Evolutionary conservation across 23 tunicate species (phyloP), one percentile per base, ranked within the genome.

Genomic region (Trididemnum miniatum): DNA sequence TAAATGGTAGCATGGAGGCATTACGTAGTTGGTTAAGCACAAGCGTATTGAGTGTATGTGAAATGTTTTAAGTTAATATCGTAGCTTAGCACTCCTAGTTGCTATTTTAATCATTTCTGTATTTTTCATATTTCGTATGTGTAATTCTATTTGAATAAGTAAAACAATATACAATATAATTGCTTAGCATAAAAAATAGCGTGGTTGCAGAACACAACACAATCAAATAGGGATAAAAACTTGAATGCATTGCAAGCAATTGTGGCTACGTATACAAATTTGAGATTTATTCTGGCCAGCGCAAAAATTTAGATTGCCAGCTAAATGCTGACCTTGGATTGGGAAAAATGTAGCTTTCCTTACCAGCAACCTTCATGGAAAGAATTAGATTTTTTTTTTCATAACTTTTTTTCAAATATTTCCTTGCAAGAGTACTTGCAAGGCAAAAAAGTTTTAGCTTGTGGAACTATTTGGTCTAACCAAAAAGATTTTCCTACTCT

Each of bases 381-480:
- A 34, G 34, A 7, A 36, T 5, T 57, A 80, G 38, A 59, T 20
- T 5, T 23, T 80, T 3, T 80, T 23, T 35, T 80, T 35, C 76
- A 80, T 35, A 80, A 80, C 29, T 80, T 12, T 28, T 80, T 52
- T 65, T 37, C 84, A 34, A 20, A 22, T 1, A 29, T 60, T 2
- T 25, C 59, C 22, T 32, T 80, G 51, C 20, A 32, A 4, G 74
- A 63, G n/a, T 12, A 33, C 28, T 34, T 80, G 31, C 75, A 62
- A 15, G 30, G 34, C 5, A 63, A 65, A 7, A 7, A 26, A 34
- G 33, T 80, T 31, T 35, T 52, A 40, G 84, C 74, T 9, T 80
- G 84, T 65, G 84, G 76, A 2, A 80, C 84, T 15, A 31, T 80
- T 34, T 9, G 76, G n/a, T 3, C 54, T 4, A 80, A 65, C 38